Evolutionary conservation across 2,113 vertebrate species (phyloP).

Genomic region (Colaptes auratus): DNA sequence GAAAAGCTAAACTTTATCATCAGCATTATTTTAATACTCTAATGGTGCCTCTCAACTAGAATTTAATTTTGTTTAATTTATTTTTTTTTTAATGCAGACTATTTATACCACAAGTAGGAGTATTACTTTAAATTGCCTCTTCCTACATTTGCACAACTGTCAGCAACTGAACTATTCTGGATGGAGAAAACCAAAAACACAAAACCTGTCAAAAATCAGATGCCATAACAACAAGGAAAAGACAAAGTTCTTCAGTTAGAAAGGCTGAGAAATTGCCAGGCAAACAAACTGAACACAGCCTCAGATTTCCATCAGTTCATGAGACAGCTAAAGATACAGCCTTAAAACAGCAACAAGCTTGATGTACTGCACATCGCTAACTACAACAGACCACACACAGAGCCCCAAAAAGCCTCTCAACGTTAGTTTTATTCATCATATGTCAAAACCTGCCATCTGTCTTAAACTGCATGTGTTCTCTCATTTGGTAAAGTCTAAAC

Average conservation of each 20-base stretch:
- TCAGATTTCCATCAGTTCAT: background rate
- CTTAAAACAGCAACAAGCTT: background rate
- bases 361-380: background rate
- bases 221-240: background rate
- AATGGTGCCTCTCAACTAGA: background rate
- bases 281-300: background rate
- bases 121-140: background rate
- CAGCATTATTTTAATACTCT: background rate
- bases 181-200: background rate
- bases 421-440: background rate
- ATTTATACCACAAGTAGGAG: background rate
- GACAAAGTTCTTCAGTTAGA: background rate
- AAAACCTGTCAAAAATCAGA: background rate
- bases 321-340: background rate
- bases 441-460: slow-evolving; percentile 4
- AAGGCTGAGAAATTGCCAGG: background rate
- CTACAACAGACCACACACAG: background rate
- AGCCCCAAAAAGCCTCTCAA: background rate
- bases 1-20: background rate
- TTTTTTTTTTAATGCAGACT: background rate
- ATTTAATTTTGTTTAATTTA: background rate
- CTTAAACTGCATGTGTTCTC: background rate
- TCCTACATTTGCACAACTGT: background rate
- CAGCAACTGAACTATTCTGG: background rate
- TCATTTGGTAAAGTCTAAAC: background rate